Conservation (phyloP, 1,140 invertebrate species). For the Heliconius himera region DNA sequence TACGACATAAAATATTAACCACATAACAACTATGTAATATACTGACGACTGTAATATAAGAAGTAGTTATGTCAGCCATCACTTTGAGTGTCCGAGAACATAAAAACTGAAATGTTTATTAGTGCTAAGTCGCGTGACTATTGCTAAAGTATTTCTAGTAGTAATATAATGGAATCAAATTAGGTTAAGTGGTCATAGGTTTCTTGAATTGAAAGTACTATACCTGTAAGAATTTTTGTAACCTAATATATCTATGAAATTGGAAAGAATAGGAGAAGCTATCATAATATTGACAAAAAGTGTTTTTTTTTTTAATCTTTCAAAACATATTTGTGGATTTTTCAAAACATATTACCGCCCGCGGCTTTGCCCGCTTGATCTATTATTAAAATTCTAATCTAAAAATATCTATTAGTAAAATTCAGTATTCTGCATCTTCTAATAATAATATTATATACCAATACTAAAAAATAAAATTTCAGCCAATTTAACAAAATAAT, state of each 20-base stretch:
- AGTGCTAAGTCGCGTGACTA: conserved; percentile 42
- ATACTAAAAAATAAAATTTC: no score
- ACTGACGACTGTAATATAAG: neutral
- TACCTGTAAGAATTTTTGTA: neutral
- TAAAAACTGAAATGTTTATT: conserved; percentile 15
- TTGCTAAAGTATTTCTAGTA: conserved; percentile 32
- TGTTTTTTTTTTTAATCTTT: no score
- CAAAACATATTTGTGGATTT: no score
- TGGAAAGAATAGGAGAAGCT: no score
- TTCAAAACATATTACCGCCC: no score
- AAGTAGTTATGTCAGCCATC: neutral
- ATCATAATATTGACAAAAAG: neutral
- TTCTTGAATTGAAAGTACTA: conserved; percentile 41
- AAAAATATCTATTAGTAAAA: no score
- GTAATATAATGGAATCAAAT: conserved; percentile 48
- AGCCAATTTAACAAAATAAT: no score
- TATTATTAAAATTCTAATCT: no score
- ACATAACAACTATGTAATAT: neutral
- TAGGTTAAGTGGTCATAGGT: conserved; percentile 51
- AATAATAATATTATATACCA: no score
- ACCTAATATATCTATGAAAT: neutral
- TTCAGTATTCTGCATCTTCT: no score
- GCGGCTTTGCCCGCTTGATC: no score
- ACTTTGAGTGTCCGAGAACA: neutral
- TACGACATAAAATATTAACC: neutral